Percentiles rank a stretch among this genome's conserved stretches.
Conservation (phyloP, 2,888 invertebrate species). For the Chrysolina haemoptera region DNA sequence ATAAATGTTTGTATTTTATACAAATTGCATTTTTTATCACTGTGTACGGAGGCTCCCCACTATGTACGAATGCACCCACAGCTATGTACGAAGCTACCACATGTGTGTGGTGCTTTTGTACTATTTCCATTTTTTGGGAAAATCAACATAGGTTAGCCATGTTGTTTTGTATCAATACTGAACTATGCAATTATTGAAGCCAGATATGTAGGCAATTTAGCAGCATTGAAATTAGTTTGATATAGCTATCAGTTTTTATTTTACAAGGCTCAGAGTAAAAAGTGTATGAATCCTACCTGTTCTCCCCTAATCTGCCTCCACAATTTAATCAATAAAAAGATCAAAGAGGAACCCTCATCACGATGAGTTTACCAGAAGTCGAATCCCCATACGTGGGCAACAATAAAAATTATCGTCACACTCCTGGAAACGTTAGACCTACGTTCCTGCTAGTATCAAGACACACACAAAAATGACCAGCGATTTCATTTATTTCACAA, state of each 20-base stretch:
- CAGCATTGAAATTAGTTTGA: constrained; percentile 23
- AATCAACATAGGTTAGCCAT: background rate
- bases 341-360: too few species aligned
- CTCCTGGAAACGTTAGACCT: too few species aligned
- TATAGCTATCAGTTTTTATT: constrained; percentile 24
- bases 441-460: too few species aligned
- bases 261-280: constrained; percentile 20
- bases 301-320: constrained; percentile 10
- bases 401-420: too few species aligned
- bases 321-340: too few species aligned
- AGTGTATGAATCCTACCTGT: constrained; percentile 32
- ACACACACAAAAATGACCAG: too few species aligned
- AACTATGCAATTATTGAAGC: background rate
- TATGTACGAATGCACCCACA: constrained; percentile 19
- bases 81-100: too few species aligned
- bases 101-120: too few species aligned
- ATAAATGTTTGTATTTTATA: background rate
- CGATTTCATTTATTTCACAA: too few species aligned
- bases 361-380: too few species aligned
- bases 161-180: background rate
- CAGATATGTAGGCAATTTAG: constrained; percentile 2
- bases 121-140: too few species aligned
- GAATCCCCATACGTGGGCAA: too few species aligned
- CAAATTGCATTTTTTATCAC: background rate
- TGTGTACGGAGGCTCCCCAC: background rate